Base-by-base conservation (phyloP, 2,888 invertebrate genomes). In the Amphipoea lucens region DNA sequence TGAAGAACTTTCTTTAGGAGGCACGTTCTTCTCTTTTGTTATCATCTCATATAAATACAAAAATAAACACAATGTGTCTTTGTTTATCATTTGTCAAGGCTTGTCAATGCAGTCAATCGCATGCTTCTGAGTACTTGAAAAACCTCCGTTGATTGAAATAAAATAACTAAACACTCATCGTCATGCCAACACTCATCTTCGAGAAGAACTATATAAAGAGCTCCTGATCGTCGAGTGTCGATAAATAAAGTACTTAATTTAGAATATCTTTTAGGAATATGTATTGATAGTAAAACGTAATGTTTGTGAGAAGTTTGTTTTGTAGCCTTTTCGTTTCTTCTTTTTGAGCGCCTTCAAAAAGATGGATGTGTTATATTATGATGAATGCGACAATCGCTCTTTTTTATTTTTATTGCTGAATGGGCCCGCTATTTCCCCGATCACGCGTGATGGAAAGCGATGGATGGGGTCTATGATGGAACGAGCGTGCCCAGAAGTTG, bases 81-180 rank as follows among this genome's bases (percentile, higher is more conserved):
- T 29, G 6, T 29, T 62, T 29, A 11, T 36, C 20, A 4, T 65
- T 20, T 20, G 17, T 65, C 14, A 65, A n/a, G n/a, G 14, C n/a
- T 62, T n/a, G 14, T 62, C 12, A n/a, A 63, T 29, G 29, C 63
- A 63, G 5, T 29, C 17, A 17, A 23, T 65, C 23, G 3, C 51
- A n/a, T 70, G 42, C 40, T 73, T 40, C 6, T 17, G 45, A 0
- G 40, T 57, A 7, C 45, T 77, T 73, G 48, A 81, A 51, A 67
- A 48, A 65, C 40, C 29, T 57, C 23, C 1, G 11, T 74, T 81
- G 11, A 72, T 66, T 45, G 29, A 48, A 14, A 51, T 48, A 29
- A 54, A 66, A 81, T 81, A 79, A 74, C 2, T 40, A 74, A 74
- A 79, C 57, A 82, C 82, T 81, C 48, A 29, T 36, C 14, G 23